phyloP scores from a whole-genome alignment of 2,113 vertebrate species.

The Eurystomus gularis region DNA sequence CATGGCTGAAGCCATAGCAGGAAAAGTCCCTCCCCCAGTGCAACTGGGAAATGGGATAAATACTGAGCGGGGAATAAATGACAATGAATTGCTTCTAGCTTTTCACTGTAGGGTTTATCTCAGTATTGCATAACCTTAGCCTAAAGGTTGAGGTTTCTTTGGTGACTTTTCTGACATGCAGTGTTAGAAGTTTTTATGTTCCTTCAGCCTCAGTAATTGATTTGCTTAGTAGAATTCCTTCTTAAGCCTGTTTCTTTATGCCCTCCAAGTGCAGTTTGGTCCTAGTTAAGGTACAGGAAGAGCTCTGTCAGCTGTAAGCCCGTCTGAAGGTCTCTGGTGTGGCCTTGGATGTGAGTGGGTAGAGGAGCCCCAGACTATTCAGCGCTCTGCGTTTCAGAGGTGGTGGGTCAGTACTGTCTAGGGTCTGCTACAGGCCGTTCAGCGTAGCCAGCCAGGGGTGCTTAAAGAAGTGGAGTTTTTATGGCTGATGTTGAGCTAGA shows the following conservation, averaged over 20 bases:
- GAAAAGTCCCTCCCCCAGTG: neutral
- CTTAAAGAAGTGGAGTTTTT: neutral
- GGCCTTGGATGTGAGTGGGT: neutral
- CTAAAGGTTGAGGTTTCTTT: constrained; percentile 55
- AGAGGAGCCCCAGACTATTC: neutral
- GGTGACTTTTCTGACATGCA: neutral
- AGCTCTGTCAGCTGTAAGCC: neutral
- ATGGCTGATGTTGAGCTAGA: neutral
- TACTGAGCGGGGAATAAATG: constrained; percentile 27
- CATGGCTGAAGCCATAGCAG: neutral
- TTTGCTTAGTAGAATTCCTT: neutral
- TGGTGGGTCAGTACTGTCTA: neutral
- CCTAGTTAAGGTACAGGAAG: neutral
- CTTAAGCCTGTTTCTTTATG: neutral
- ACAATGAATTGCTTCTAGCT: constrained; percentile 22
- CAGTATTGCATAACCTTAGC: constrained; percentile 30
- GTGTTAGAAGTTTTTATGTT: neutral
- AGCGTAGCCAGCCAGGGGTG: neutral
- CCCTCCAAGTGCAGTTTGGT: neutral
- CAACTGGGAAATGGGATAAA: constrained; percentile 35
- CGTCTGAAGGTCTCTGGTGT: neutral
- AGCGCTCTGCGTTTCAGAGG: neutral
- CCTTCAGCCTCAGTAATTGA: neutral
- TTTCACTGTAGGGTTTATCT: constrained; percentile 50
- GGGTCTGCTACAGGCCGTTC: neutral